Evolutionary conservation across 1,140 invertebrate species (phyloP).

Genomic region (Oscheius sp.): DNA sequence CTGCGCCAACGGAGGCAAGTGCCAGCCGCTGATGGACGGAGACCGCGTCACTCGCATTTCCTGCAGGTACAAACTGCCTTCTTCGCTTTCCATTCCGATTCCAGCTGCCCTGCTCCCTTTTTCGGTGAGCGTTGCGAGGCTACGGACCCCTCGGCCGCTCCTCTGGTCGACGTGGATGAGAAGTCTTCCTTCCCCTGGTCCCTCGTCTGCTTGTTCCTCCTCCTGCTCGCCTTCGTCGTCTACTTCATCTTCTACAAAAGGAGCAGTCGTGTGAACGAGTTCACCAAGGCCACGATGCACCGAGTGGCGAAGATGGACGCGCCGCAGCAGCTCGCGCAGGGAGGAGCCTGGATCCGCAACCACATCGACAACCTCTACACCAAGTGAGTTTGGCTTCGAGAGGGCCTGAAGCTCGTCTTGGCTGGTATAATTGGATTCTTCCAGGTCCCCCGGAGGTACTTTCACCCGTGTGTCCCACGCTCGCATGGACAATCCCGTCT

Average conservation of each 20-base stretch:
- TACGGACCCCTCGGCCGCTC: not conserved
- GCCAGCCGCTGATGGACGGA: not conserved
- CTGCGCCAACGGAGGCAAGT: slow-evolving; percentile 18
- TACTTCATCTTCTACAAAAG: not conserved
- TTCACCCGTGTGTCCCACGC: no score
- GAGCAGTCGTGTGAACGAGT: not conserved
- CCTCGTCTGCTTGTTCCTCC: not conserved
- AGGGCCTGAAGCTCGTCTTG: no score
- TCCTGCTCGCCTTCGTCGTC: not conserved
- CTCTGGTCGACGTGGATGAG: not conserved
- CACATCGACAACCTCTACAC: no score
- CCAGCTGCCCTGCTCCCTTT: not conserved
- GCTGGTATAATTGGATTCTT: no score
- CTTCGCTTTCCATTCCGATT: not conserved
- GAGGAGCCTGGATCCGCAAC: no score
- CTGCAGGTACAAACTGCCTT: not conserved
- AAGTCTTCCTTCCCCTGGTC: not conserved
- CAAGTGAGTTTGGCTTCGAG: no score
- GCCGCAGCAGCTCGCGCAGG: no score
- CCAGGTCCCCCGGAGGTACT: no score
- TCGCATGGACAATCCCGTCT: no score
- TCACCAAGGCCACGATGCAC: not conserved
- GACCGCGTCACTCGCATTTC: not conserved
- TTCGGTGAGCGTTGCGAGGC: not conserved
- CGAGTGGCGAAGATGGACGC: no score